Percentiles rank a stretch among this genome's conserved stretches.
Conservation (phyloP, 2,888 invertebrate genomes). For the Hirtodrosophila alboralis region DNA sequence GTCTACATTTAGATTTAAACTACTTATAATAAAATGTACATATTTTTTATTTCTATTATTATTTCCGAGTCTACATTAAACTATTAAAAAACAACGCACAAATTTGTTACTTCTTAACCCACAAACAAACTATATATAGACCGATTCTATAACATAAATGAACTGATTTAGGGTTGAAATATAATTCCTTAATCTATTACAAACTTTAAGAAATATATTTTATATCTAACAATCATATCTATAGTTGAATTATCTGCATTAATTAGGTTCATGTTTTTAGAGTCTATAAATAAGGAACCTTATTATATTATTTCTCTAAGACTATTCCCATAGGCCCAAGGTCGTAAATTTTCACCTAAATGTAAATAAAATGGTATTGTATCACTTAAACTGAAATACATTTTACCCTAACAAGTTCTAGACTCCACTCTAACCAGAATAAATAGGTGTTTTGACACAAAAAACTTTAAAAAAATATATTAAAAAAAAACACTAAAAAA, state of each 20-base stretch:
- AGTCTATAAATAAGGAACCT: background rate
- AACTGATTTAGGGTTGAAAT: too few relatives aligned
- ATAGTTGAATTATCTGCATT: background rate
- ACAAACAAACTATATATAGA: too few relatives aligned
- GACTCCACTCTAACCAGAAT: conserved; percentile 30
- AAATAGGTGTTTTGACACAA: conserved; percentile 75
- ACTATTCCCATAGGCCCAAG: conserved; percentile 12
- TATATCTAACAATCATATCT: too few relatives aligned
- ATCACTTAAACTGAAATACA: conserved; percentile 7
- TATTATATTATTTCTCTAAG: background rate
- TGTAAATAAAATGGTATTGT: conserved; percentile 11
- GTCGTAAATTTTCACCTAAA: conserved; percentile 24
- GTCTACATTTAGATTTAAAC: too few relatives aligned
- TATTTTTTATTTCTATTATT: too few relatives aligned
- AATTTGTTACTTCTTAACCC: too few relatives aligned
- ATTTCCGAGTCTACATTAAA: too few relatives aligned
- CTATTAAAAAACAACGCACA: too few relatives aligned
- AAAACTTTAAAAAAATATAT: conserved; percentile 25
- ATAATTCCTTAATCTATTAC: too few relatives aligned
- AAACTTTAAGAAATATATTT: too few relatives aligned
- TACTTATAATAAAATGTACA: too few relatives aligned
- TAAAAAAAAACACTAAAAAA: conserved; percentile 27
- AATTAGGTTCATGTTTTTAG: background rate
- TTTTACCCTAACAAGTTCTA: conserved; percentile 1
- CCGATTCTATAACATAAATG: too few relatives aligned